phyloP scores from a whole-genome alignment of 1,140 invertebrate genomes.

The Druon quercuslanigerum region DNA sequence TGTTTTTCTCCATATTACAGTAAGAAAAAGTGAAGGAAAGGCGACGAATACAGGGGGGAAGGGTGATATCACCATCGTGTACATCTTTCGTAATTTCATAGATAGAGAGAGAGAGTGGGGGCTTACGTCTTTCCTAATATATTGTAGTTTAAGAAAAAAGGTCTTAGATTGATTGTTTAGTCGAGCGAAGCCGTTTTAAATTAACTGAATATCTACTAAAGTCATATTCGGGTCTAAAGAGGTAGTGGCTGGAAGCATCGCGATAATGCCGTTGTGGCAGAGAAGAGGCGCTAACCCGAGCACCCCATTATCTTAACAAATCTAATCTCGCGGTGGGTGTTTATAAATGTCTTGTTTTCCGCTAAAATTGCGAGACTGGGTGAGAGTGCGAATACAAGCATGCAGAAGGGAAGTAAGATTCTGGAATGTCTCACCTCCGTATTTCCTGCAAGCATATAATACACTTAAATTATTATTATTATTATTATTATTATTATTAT shows the following conservation, averaged over 20 bases:
- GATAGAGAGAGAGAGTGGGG: not conserved
- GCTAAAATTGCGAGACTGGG: conserved; percentile 55
- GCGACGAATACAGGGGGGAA: not conserved
- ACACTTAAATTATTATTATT: not conserved
- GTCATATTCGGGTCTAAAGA: conserved; percentile 66
- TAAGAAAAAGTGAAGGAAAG: not conserved
- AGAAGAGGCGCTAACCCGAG: conserved; percentile 64
- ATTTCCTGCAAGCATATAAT: not conserved
- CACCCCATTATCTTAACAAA: conserved; percentile 76
- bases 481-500: too few species aligned
- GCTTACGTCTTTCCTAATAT: too few species aligned
- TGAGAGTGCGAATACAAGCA: conserved; percentile 43
- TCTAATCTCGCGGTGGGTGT: conserved; percentile 75
- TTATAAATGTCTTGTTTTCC: conserved; percentile 77
- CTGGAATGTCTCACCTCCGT: not conserved
- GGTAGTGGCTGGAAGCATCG: conserved; percentile 57
- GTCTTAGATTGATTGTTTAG: conserved; percentile 42
- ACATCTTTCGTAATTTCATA: too few species aligned
- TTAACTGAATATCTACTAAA: conserved; percentile 48
- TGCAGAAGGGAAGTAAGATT: conserved; percentile 22
- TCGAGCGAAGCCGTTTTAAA: conserved; percentile 46
- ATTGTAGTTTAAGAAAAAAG: too few species aligned
- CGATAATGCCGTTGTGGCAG: conserved; percentile 48
- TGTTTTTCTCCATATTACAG: not conserved
- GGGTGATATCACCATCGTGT: too few species aligned